Conservation (phyloP, 2,797 vertebrate genomes). For the Dallia pectoralis region DNA sequence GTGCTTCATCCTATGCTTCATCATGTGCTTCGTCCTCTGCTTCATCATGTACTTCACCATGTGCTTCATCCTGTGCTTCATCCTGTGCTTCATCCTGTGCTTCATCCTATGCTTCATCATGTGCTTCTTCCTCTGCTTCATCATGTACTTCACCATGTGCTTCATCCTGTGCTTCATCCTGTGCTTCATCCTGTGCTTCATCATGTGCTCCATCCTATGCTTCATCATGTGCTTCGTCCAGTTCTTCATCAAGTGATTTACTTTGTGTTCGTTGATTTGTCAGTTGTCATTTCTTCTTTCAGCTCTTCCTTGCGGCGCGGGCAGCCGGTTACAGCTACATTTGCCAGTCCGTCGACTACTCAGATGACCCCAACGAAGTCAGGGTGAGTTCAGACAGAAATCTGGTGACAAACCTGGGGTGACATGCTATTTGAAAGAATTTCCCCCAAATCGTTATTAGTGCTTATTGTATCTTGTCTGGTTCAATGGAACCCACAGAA, state of each 20-base stretch:
- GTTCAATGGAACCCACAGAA: background rate
- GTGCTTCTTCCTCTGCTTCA: constrained; percentile 14
- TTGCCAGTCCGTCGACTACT: constrained; percentile 95
- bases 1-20: too few relatives aligned
- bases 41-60: too few relatives aligned
- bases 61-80: too few relatives aligned
- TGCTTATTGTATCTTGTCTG: background rate
- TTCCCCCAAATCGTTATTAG: background rate
- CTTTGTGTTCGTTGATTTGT: constrained; percentile 10
- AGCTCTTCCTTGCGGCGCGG: constrained; percentile 93
- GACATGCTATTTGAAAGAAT: background rate
- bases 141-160: too few relatives aligned
- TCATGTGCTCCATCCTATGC: too few relatives aligned
- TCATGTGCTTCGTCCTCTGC: too few relatives aligned
- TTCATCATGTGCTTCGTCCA: too few relatives aligned
- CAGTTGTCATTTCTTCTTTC: constrained; percentile 36
- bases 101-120: constrained; percentile 98
- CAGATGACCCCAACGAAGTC: constrained; percentile 97
- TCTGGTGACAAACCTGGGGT: background rate
- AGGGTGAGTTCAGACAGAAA: constrained; percentile 81
- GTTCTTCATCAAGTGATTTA: too few relatives aligned
- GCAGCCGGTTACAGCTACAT: constrained; percentile 96
- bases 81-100: too few relatives aligned
- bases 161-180: too few relatives aligned
- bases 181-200: constrained; percentile 15